phyloP scores from a whole-genome alignment of 2,113 vertebrate genomes.

The Otocyon megalotis region DNA sequence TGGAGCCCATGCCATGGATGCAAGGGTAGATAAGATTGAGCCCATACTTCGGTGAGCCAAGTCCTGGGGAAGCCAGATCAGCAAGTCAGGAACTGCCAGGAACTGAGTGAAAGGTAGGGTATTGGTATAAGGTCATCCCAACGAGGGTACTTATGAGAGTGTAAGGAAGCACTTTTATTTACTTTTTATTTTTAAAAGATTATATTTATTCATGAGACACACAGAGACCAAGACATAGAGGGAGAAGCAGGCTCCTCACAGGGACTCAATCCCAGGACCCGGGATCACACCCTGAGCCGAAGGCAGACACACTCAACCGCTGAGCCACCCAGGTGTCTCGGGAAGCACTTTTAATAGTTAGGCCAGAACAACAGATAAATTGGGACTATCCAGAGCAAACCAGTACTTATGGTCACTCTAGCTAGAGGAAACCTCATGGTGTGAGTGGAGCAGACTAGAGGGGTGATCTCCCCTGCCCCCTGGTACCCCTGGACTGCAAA shows the following conservation, averaged over 20 bases:
- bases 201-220: too few relatives aligned
- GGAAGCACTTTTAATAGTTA: background rate
- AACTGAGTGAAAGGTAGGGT: background rate
- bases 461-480: background rate
- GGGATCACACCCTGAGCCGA: too few relatives aligned
- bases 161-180: background rate
- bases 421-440: background rate
- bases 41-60: background rate
- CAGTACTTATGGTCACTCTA: background rate
- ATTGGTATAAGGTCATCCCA: background rate
- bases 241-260: too few relatives aligned
- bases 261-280: too few relatives aligned
- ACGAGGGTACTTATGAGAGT: background rate
- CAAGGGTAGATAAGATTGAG: background rate
- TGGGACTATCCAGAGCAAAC: background rate
- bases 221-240: too few relatives aligned
- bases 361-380: background rate
- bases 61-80: background rate
- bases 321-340: too few relatives aligned
- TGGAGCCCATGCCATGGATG: background rate
- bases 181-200: too few relatives aligned
- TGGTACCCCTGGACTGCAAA: background rate
- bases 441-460: background rate
- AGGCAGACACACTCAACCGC: too few relatives aligned
- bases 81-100: background rate